phyloP scores from a whole-genome alignment of 2,113 vertebrate species.

The Eptesicus fuscus region DNA sequence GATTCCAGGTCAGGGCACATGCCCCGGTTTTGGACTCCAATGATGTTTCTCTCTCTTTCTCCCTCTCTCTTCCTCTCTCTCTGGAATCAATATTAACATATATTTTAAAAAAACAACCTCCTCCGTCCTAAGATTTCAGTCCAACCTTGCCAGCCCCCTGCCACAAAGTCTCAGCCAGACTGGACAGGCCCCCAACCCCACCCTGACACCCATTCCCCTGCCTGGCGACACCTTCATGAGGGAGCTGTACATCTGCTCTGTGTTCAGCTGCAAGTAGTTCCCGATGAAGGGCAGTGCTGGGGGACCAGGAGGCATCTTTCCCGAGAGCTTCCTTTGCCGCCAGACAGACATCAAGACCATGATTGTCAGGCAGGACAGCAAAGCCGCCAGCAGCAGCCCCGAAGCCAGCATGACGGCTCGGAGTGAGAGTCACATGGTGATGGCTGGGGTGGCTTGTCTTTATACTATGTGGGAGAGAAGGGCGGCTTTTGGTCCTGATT shows the following conservation, averaged over 20 bases:
- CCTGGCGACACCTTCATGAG: conserved; percentile 54
- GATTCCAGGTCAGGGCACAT: too few relatives aligned
- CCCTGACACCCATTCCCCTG: background rate
- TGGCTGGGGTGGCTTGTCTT: background rate
- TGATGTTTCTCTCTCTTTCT: too few relatives aligned
- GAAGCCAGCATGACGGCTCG: conserved; percentile 50
- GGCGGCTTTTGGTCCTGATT: background rate
- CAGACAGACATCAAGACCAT: conserved; percentile 39
- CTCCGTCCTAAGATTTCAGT: background rate
- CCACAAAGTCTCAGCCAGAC: background rate
- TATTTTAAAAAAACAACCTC: too few relatives aligned
- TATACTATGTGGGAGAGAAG: background rate
- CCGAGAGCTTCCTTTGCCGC: conserved; percentile 11
- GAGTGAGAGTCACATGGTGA: background rate
- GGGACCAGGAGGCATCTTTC: conserved; percentile 44
- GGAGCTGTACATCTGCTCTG: conserved; percentile 45
- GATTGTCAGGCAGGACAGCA: conserved; percentile 11
- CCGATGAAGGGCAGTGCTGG: conserved; percentile 54
- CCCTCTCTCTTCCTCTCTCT: too few relatives aligned
- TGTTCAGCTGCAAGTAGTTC: conserved; percentile 66
- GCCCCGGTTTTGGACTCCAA: too few relatives aligned
- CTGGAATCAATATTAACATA: too few relatives aligned
- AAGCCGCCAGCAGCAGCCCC: background rate
- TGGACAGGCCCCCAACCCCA: fast-evolving
- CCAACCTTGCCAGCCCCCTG: fast-evolving